A percentile compares a stretch with the other conserved stretches of the same genome.
phyloP scores from a whole-genome alignment of 2,888 invertebrate genomes.

The Athripsodes cinereus region DNA sequence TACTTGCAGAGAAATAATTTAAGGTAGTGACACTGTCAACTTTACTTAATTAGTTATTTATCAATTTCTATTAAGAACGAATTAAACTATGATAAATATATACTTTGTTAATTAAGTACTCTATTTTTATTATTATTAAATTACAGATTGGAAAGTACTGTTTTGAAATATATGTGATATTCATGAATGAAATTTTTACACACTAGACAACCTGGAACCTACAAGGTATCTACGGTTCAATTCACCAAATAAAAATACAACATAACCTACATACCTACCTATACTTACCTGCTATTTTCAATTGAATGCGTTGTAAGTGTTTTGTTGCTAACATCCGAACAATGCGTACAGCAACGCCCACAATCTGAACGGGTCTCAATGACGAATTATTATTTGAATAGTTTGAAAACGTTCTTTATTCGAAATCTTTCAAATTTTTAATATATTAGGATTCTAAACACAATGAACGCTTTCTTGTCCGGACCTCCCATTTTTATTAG shows the following conservation, averaged over 20 bases:
- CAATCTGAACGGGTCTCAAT: background rate
- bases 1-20: too few relatives aligned
- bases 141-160: too few relatives aligned
- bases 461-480: background rate
- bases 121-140: too few relatives aligned
- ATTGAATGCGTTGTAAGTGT: background rate
- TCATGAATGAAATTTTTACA: background rate
- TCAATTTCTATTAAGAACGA: too few relatives aligned
- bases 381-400: background rate
- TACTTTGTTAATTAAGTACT: background rate
- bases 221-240: background rate
- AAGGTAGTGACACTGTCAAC: too few relatives aligned
- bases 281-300: too few relatives aligned
- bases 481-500: conserved; percentile 2
- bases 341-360: background rate
- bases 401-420: background rate
- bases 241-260: background rate
- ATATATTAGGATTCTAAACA: background rate
- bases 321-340: background rate
- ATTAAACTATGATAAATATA: too few relatives aligned
- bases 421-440: background rate
- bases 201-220: background rate
- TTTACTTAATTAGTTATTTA: too few relatives aligned
- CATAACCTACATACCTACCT: too few relatives aligned
- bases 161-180: too few relatives aligned